Evolutionary conservation across 2,113 vertebrate genomes (phyloP).

Genomic region (Crotalus horridus): DNA sequence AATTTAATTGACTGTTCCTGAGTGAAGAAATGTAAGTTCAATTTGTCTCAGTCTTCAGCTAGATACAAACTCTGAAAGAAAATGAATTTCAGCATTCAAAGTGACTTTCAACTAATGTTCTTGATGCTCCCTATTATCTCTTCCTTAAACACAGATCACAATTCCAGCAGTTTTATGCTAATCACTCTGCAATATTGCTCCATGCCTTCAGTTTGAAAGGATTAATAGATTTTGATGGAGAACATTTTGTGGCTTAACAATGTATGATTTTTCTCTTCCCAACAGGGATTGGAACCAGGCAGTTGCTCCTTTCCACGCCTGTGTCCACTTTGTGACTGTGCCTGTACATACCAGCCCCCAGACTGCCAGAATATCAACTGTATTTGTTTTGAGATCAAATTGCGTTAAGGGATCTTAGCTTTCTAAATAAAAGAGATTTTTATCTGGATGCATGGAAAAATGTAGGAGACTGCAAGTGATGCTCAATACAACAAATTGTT

Average conservation of each 20-base stretch:
- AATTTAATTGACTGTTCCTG: not conserved
- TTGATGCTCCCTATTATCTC: not conserved
- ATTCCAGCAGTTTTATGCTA: not conserved
- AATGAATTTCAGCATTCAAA: not conserved
- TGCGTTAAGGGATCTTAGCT: conserved; percentile 49
- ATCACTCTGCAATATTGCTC: not conserved
- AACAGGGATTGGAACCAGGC: conserved; percentile 44
- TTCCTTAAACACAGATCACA: not conserved
- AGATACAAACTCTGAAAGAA: not conserved
- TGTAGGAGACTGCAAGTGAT: not conserved
- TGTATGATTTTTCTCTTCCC: not conserved
- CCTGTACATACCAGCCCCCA: conserved; percentile 79
- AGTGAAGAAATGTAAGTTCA: not conserved
- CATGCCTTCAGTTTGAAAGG: not conserved
- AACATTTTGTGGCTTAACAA: not conserved
- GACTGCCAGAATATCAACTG: conserved; percentile 87
- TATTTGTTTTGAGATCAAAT: conserved; percentile 86
- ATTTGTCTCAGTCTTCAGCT: not conserved
- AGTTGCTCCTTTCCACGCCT: conserved; percentile 44
- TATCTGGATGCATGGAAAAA: not conserved
- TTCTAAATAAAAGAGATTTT: not conserved
- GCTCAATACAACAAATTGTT: not conserved
- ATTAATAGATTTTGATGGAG: not conserved
- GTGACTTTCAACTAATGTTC: not conserved
- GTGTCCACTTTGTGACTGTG: conserved; percentile 77